These are phyloP conservation scores for Pseudachorutes palmiensis DNA, from an alignment of 1,140 invertebrate species.

Conservation along the genomic window DNA sequence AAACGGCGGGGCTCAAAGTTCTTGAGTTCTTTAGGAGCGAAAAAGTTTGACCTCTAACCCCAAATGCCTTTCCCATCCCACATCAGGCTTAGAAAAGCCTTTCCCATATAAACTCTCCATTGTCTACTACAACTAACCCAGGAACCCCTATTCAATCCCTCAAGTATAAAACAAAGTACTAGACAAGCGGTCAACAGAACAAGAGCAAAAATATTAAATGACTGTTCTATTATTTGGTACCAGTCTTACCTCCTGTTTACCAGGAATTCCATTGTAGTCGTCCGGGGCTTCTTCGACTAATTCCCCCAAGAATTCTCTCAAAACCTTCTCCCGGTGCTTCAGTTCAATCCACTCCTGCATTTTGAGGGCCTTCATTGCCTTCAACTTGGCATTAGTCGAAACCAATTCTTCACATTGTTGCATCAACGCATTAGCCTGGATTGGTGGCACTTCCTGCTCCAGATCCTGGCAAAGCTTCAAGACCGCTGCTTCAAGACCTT, in stretches of 20 bases:
- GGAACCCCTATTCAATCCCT: no score
- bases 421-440: neutral
- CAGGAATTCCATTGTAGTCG: conserved; percentile 1
- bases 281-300: neutral
- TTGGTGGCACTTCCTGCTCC: neutral
- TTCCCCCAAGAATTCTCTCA: neutral
- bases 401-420: neutral
- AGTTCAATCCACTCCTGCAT: conserved; percentile 11
- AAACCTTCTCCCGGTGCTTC: neutral
- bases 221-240: no score
- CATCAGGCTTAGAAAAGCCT: no score
- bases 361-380: conserved; percentile 2
- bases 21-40: no score
- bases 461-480: neutral
- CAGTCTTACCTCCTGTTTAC: neutral
- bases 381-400: neutral
- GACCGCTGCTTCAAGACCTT: neutral
- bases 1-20: no score
- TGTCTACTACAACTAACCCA: no score
- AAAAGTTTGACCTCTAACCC: no score
- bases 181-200: neutral
- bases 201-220: neutral
- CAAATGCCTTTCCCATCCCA: no score
- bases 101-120: no score
- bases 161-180: neutral